Base-by-base conservation (phyloP, 2,888 invertebrate genomes). In the Andricus curvator region DNA sequence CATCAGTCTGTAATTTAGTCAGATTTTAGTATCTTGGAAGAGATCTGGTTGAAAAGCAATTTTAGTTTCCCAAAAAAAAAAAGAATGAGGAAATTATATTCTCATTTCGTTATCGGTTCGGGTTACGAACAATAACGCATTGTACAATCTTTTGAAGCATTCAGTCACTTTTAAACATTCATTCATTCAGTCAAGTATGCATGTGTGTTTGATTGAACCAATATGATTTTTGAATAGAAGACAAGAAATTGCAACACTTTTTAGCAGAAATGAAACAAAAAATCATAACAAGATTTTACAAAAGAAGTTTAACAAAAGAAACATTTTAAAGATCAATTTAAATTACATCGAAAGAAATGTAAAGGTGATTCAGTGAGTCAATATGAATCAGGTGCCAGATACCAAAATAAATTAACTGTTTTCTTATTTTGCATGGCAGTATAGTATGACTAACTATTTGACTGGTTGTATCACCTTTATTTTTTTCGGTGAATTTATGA, bases 111-210 rank as follows among this genome's bases (percentile, higher is more conserved):
- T 51, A 33, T 56, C 33, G 13, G 25, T 20, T 13, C 9, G 33
- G 33, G 33, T 56, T 25, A n/a, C n/a, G 33, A 56, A 74, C n/a
- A 74, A 74, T 56, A 74, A 74, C 33, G 56, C 74, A 74, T 74
- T 74, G 74, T 74, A 74, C 74, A 74, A 74, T 9, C 51, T 62
- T 70, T 51, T 51, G 51, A 51, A 70, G 17, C 48, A 62, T 62
- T 62, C 68, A 22, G 15, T 22, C 17, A 70, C 29, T 29, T 62
- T 15, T 25, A 6, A 56, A 33, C 33, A 70, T 70, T 70, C 48
- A 70, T 56, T 51, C 74, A 74, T 56, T 56, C 56, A 74, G 74
- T 74, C 51, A 74, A 74, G 56, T 74, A n/a, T 74, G 29, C 74
- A 70, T 70, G 20, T 56, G 51, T 51, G 33, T 70, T 70, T 74